Evolutionary conservation across 2,113 vertebrate genomes (phyloP).

Genomic region (Thamnophis sirtalis): DNA sequence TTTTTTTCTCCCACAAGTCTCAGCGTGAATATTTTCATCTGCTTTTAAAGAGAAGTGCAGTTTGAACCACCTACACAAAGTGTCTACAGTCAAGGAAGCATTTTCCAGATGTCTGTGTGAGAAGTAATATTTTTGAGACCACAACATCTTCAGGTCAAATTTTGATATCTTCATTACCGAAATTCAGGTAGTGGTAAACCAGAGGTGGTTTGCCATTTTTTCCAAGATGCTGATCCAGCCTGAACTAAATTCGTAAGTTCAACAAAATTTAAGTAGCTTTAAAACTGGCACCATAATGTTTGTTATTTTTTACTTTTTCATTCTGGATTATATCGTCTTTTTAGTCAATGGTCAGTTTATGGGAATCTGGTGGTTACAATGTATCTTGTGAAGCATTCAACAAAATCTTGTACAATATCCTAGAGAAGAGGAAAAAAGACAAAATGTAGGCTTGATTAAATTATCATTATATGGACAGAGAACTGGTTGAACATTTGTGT

Average conservation of each 20-base stretch:
- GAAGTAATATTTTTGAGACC: background rate
- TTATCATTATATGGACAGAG: background rate
- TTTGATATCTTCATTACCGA: background rate
- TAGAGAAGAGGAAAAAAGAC: background rate
- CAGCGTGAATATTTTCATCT: background rate
- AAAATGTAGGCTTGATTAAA: background rate
- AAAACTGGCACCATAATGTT: background rate
- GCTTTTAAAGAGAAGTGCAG: background rate
- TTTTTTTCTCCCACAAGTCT: background rate
- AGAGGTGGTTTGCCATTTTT: background rate
- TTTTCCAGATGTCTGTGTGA: background rate
- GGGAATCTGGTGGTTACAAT: background rate
- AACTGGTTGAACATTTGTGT: background rate
- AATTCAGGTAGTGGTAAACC: background rate
- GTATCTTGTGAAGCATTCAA: background rate
- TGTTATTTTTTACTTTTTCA: background rate
- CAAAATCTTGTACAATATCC: background rate
- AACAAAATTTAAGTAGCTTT: background rate
- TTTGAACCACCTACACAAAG: background rate
- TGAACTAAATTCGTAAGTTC: background rate
- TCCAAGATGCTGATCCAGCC: background rate
- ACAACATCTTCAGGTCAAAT: background rate
- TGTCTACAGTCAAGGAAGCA: background rate
- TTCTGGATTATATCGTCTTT: background rate
- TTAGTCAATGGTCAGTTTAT: background rate